phyloP scores from a whole-genome alignment of 2,888 invertebrate species.

The Tuberolachnus salignus region DNA sequence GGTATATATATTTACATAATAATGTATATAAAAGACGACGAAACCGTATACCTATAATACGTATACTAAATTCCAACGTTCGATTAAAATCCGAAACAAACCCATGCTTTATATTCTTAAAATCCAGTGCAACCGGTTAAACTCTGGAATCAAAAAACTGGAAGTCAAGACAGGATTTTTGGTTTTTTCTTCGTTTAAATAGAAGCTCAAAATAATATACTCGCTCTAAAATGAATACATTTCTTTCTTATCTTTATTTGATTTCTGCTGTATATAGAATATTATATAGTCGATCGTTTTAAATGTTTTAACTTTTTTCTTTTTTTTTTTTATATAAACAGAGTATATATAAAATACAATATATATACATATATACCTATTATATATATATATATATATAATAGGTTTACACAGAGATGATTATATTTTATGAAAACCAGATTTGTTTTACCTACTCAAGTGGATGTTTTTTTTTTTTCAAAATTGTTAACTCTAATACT shows the following conservation, averaged over 20 bases:
- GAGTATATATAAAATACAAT: too few relatives aligned
- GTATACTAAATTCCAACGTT: constrained; percentile 28
- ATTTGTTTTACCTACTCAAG: background rate
- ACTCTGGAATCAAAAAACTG: constrained; percentile 37
- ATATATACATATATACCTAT: background rate
- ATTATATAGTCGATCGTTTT: background rate
- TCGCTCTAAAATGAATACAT: constrained; percentile 25
- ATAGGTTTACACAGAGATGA: background rate
- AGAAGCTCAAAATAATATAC: constrained; percentile 29
- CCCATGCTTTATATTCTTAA: constrained; percentile 33
- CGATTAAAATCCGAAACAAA: constrained; percentile 35
- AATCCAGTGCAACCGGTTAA: constrained; percentile 51
- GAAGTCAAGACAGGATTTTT: constrained; percentile 46
- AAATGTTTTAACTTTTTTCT: constrained; percentile 1
- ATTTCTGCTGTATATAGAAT: background rate
- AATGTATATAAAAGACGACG: constrained; percentile 12
- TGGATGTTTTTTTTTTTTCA: background rate
- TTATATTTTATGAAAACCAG: constrained; percentile 17
- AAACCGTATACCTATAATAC: background rate
- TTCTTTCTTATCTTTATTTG: constrained; percentile 32
- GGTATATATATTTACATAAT: too few relatives aligned
- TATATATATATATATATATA: too few relatives aligned
- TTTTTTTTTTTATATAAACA: too few relatives aligned
- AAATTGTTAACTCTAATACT: background rate
- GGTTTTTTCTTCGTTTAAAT: constrained; percentile 37